A percentile compares a stretch with the other conserved stretches of the same genome.
Evolutionary conservation across 2,888 invertebrate species (phyloP).

Genomic region (Lamellibrachia columna): DNA sequence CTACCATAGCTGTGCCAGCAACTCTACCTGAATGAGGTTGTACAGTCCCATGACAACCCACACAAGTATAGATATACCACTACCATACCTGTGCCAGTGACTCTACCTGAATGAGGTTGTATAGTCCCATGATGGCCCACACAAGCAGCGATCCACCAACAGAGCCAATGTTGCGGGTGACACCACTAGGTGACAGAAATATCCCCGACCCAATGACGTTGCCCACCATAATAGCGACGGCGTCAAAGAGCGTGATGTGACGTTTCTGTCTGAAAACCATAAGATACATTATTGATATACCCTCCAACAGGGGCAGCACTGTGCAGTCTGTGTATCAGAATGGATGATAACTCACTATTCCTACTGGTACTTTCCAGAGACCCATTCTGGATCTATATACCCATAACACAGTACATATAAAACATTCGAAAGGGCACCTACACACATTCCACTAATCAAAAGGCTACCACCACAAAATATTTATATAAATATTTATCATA

Average conservation of each 20-base stretch:
- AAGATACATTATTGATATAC: neutral
- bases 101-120: constrained; percentile 33
- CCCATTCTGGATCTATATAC: no score
- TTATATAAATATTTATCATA: no score
- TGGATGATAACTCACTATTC: neutral
- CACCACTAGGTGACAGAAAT: constrained; percentile 39
- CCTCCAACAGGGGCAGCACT: no score
- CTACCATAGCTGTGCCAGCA: no score
- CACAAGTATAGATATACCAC: neutral
- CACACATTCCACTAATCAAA: no score
- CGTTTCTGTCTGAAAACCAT: constrained; percentile 13
- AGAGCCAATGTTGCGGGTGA: constrained; percentile 36
- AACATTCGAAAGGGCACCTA: no score
- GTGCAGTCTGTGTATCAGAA: no score
- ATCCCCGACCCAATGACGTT: constrained; percentile 40
- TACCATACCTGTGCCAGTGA: no score
- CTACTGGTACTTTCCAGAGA: no score
- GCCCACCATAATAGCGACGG: constrained; percentile 36
- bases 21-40: constrained; percentile 30
- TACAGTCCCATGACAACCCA: constrained; percentile 33
- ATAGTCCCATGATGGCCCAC: constrained; percentile 34
- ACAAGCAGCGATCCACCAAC: constrained; percentile 38
- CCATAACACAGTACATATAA: no score
- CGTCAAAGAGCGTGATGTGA: constrained; percentile 37
- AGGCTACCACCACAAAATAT: no score